phyloP scores from a whole-genome alignment of 2,888 invertebrate genomes.

The Agelastica alni region DNA sequence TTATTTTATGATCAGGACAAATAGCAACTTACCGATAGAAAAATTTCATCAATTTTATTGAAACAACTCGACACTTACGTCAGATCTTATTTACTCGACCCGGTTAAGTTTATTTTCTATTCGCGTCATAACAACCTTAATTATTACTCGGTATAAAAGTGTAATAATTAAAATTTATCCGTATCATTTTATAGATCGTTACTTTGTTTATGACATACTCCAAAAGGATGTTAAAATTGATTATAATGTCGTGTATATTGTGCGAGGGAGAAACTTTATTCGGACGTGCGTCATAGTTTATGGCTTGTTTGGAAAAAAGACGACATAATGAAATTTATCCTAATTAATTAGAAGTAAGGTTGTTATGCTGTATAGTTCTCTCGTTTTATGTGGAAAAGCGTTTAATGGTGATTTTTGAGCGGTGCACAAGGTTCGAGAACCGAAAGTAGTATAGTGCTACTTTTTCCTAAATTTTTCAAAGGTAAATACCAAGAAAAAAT shows the following conservation, averaged over 20 bases:
- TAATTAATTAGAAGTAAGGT: constrained; percentile 13
- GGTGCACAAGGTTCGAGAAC: too few relatives aligned
- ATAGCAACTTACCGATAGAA: too few relatives aligned
- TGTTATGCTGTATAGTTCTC: background rate
- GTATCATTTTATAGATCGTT: constrained; percentile 37
- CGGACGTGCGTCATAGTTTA: constrained; percentile 28
- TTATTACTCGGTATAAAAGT: constrained; percentile 36
- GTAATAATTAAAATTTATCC: constrained; percentile 39
- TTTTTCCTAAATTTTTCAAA: too few relatives aligned
- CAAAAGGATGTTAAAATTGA: constrained; percentile 37
- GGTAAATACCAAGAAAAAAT: too few relatives aligned
- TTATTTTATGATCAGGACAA: too few relatives aligned
- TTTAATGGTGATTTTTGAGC: background rate
- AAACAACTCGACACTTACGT: too few relatives aligned
- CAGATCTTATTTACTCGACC: background rate
- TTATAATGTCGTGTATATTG: constrained; percentile 37
- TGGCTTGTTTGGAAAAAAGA: constrained; percentile 26
- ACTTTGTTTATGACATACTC: constrained; percentile 36
- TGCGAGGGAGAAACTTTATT: constrained; percentile 29
- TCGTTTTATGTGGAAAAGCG: background rate
- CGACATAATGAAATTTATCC: constrained; percentile 2
- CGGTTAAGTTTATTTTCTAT: constrained; percentile 18
- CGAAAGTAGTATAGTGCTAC: too few relatives aligned
- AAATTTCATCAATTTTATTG: too few relatives aligned
- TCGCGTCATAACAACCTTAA: constrained; percentile 30